Evolutionary conservation across 2,797 vertebrate genomes (phyloP).

Genomic region (Manis pentadactyla): DNA sequence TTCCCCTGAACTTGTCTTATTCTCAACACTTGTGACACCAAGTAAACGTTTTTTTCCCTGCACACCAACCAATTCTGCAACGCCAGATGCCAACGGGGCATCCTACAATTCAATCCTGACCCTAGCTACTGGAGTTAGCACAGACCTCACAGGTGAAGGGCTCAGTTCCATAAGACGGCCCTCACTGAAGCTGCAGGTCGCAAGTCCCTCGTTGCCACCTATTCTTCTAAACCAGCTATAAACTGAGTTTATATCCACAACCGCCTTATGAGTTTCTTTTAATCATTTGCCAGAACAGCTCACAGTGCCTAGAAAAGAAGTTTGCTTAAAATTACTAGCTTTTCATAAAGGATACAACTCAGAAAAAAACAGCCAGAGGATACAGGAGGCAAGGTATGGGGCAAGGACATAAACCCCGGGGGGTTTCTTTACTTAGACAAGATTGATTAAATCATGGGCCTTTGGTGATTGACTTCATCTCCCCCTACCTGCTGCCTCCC

Average conservation of each 20-base stretch:
- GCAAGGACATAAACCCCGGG: not conserved
- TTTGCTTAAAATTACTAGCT: not conserved
- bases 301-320: not conserved
- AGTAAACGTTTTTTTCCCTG: not conserved
- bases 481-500: not conserved
- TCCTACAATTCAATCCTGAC: not conserved
- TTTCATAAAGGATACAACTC: not conserved
- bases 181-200: not conserved
- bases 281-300: not conserved
- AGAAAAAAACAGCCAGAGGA: not conserved
- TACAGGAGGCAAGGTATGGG: not conserved
- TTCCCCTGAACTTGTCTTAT: not conserved
- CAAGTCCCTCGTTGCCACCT: not conserved
- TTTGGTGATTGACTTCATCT: too few relatives aligned
- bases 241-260: not conserved
- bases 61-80: not conserved
- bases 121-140: not conserved
- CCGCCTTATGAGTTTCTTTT: not conserved
- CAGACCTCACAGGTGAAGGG: not conserved
- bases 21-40: not conserved
- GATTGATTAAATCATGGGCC: not conserved
- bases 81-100: not conserved
- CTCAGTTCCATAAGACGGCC: not conserved
- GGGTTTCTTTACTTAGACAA: not conserved
- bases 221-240: not conserved